These are phyloP conservation scores for Cossypha dichroa DNA, from an alignment of 2,797 vertebrate species.

Conservation along the genomic window DNA sequence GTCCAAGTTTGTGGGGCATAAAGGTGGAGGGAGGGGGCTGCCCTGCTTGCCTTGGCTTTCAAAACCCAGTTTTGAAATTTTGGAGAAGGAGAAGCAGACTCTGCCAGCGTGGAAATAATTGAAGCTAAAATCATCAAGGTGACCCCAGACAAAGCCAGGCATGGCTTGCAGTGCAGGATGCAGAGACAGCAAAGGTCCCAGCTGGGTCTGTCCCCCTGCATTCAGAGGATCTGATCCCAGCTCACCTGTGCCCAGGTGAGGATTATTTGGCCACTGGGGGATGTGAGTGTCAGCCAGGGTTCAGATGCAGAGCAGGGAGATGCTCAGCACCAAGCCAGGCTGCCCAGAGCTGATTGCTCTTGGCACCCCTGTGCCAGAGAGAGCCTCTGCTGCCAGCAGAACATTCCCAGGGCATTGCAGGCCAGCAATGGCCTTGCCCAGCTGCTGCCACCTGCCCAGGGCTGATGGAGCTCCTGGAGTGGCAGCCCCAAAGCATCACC, in stretches of 20 bases:
- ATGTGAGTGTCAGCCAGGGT: background rate
- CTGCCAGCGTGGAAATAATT: background rate
- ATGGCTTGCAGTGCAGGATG: background rate
- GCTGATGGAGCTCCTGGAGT: accelerated
- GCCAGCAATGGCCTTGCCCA: background rate
- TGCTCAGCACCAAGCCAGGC: background rate
- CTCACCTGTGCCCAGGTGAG: background rate
- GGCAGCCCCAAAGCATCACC: background rate
- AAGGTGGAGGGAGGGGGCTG: background rate
- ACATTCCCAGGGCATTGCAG: background rate
- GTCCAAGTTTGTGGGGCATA: accelerated
- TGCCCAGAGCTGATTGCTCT: background rate
- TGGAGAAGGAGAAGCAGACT: background rate
- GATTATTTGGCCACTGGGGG: accelerated
- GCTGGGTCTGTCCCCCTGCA: background rate
- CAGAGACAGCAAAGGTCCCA: background rate
- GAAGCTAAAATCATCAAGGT: background rate
- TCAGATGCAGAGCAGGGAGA: background rate
- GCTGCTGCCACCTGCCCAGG: background rate
- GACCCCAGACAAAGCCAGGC: background rate
- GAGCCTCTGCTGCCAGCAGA: background rate
- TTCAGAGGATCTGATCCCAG: background rate
- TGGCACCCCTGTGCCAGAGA: background rate
- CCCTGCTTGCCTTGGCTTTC: background rate
- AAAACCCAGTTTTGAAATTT: background rate